These are phyloP conservation scores for Centruroides vittatus DNA, from an alignment of 1,140 invertebrate genomes.

Conservation along the genomic window DNA sequence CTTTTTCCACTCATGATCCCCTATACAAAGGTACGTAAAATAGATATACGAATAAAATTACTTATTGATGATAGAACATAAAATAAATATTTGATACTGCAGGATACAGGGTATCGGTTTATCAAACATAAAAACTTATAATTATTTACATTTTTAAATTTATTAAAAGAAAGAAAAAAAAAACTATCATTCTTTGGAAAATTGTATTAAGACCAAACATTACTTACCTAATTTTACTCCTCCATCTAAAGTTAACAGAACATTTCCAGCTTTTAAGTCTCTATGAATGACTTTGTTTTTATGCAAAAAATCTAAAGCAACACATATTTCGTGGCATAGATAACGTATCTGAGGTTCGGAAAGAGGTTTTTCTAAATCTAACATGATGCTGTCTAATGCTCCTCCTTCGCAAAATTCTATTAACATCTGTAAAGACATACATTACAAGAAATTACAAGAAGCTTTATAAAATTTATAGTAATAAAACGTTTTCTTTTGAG, in stretches of 20 bases:
- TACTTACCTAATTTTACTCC: slow-evolving; percentile 84
- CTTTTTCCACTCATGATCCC: no score
- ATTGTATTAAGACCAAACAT: background rate
- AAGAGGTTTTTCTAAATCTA: slow-evolving; percentile 90
- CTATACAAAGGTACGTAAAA: no score
- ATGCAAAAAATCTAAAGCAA: slow-evolving; percentile 52
- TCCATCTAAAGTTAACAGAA: slow-evolving; percentile 84
- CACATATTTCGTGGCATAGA: slow-evolving; percentile 76
- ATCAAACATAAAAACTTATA: background rate
- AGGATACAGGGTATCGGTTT: no score
- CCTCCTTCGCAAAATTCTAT: slow-evolving; percentile 98
- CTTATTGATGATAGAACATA: no score
- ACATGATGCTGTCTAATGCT: slow-evolving; percentile 95
- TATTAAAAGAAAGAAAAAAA: slow-evolving; percentile 20
- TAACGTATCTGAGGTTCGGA: slow-evolving; percentile 89
- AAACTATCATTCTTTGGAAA: no score
- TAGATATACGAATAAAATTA: no score
- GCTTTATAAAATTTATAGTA: no score
- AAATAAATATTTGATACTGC: no score
- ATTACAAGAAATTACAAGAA: no score
- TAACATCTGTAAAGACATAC: slow-evolving; percentile 53
- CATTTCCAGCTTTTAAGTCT: slow-evolving; percentile 97
- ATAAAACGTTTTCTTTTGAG: no score
- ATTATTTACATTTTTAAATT: background rate
- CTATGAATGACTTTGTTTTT: slow-evolving; percentile 84